Evolutionary conservation across 2,113 vertebrate species (phyloP), one percentile per base, ranked within the genome.

Genomic region (Gasterosteus aculeatus): DNA sequence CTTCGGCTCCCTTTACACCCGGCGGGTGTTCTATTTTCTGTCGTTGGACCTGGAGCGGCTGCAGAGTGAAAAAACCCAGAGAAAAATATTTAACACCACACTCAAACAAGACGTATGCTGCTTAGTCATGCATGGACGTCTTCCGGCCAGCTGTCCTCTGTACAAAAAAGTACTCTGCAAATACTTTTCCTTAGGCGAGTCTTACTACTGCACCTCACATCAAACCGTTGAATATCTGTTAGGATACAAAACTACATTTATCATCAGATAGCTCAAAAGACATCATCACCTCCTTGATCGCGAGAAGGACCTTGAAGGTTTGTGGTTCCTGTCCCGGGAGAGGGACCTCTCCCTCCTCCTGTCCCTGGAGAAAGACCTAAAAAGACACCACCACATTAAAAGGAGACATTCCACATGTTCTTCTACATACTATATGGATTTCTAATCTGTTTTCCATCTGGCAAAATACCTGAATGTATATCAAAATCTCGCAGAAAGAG

Each of bases 31-130:
- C 85, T 95, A 99, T 81, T 97, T 99, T 87, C 98, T 95, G 86
- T 99, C 98, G 71, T 96, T 97, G 73, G 98, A 98, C 93, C 98
- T 97, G 93, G 98, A 99, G 76, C 97, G 97, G 91, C 98, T 99
- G 76, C 11, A 58, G 62, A 61, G 5, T 69, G 62, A 44, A 0
- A 56, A 7, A 59, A 26, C 22, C 22, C 22, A 26, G 66, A 39
- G 69, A 7, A 22, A 78, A 46, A 49, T 0, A 0, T 1, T 61
- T 7, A 61, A 54, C 19, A 64, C 7, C 10, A 71, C 53, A 61
- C 7, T 16, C 0, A 59, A 42, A 22, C 7, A 4, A 22, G 6
- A 15, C 9, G 19, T 16, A 18, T 46, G 68, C 54, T 35, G 41
- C 5, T 57, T 12, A 19, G 53, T 3, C 22, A 57, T 1, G 5